Percentiles rank a stretch among this genome's conserved stretches.
Evolutionary conservation across 2,113 vertebrate species (phyloP).

Genomic region (Ictidomys tridecemlineatus): DNA sequence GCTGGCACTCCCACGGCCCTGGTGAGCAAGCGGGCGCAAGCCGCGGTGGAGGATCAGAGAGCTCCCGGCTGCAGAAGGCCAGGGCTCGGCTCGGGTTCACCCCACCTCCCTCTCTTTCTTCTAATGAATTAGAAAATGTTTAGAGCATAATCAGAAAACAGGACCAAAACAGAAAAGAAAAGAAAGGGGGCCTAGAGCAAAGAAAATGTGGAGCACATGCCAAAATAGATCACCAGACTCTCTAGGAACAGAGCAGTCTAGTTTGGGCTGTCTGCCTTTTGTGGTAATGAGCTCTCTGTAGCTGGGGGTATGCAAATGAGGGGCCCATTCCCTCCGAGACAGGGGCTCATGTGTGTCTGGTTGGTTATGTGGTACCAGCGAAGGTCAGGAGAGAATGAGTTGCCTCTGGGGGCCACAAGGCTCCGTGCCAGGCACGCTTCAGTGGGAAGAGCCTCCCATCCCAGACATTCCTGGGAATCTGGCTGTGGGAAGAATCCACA

Average conservation of each 20-base stretch:
- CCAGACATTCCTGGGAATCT: constrained; percentile 69
- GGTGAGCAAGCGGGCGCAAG: not conserved
- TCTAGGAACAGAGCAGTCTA: not conserved
- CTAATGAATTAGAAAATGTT: not conserved
- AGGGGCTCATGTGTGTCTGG: not conserved
- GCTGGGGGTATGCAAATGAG: not conserved
- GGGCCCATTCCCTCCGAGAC: not conserved
- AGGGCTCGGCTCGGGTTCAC: not conserved
- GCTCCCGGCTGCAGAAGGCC: not conserved
- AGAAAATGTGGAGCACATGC: not conserved
- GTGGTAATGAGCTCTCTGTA: constrained; percentile 35
- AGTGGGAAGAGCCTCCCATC: constrained; percentile 77
- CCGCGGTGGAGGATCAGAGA: not conserved
- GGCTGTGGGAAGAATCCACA: constrained; percentile 43
- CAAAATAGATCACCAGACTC: not conserved
- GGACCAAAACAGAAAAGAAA: not conserved
- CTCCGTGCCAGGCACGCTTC: constrained; percentile 25
- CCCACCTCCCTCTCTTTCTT: not conserved
- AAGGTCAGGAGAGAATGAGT: not conserved
- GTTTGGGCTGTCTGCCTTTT: not conserved
- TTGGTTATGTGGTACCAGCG: not conserved
- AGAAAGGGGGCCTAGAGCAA: not conserved
- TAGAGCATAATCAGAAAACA: not conserved
- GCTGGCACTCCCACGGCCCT: not conserved
- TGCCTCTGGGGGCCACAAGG: not conserved